Evolutionary conservation across 1,140 invertebrate species (phyloP), one percentile per base, ranked within the genome.

Genomic region (Callitettix versicolor): DNA sequence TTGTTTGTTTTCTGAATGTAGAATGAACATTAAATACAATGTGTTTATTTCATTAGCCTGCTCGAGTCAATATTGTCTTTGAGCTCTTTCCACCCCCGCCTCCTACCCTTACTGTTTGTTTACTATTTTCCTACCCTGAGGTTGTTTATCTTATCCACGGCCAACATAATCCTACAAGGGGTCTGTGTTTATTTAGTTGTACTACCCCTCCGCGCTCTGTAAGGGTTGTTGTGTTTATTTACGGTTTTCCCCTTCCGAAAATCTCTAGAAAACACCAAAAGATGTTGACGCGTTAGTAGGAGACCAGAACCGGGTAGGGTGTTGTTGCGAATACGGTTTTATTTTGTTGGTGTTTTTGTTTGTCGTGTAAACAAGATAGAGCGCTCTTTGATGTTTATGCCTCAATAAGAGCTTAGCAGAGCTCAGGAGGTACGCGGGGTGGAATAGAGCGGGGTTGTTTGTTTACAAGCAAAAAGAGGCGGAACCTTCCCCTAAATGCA

Each of bases 101-200:
- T 30, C 26, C 26, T 30, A 30, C 26, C 43, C 17, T 43, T 22
- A n/a, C 24, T 30, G 43, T 34, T 55, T 55, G 53, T 55, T 55
- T 55, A 55, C 53, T 14, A 30, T 30, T 30, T 30, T 30, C 26
- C 26, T 30, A 30, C 26, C 26, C 26, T 30, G 26, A 30, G 14
- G 33, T 51, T 51, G 48, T 51, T 51, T 51, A 51, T 51, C 48
- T 51, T 51, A 51, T 51, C 48, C 48, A 51, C 18, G 48, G 48
- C 30, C 33, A 38, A 30, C 48, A 51, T 51, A 51, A 51, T 30
- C 48, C 30, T 9, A 34, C 7, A 51, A 34, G 48, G 36, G 48
- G 12, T 18, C 12, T 7, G 15, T 17, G 17, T 17, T 36, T 51
- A 36, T 30, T 49, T 49, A n/a, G 21, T n/a, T 21, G 47, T 30